Evolutionary conservation across 23 tunicate species (phyloP).

Genomic region (Styela clava): DNA sequence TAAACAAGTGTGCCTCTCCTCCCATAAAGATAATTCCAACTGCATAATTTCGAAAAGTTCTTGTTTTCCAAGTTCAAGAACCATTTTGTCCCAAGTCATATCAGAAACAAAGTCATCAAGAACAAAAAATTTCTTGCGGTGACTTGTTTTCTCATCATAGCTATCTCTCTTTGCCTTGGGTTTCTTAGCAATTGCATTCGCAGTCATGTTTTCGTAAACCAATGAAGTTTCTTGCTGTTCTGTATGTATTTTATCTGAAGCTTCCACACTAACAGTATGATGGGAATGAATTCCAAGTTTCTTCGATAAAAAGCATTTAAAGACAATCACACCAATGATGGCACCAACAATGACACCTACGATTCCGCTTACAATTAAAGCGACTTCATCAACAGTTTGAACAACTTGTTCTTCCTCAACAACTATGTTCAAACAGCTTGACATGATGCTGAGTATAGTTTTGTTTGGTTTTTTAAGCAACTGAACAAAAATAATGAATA

Average conservation of each 20-base stretch:
- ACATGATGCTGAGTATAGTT: too few species aligned
- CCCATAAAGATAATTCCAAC: constrained; percentile 8
- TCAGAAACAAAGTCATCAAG: constrained; percentile 7
- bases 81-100: constrained; percentile 10
- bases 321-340: background rate
- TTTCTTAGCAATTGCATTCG: background rate
- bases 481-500: too few species aligned
- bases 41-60: background rate
- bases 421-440: constrained; percentile 2
- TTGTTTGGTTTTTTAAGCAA: too few species aligned
- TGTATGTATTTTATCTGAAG: background rate
- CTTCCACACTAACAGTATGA: background rate
- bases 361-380: constrained; percentile 1
- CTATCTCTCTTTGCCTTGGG: background rate
- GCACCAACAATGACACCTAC: constrained; percentile 5
- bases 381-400: background rate
- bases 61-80: constrained; percentile 3
- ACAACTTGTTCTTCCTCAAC: constrained; percentile 3
- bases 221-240: background rate
- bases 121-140: background rate
- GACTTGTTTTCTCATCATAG: background rate
- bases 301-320: background rate
- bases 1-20: constrained; percentile 5
- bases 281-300: background rate
- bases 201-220: background rate